Evolutionary conservation across 2,113 vertebrate species (phyloP).

Genomic region (Phrynosoma platyrhinos): DNA sequence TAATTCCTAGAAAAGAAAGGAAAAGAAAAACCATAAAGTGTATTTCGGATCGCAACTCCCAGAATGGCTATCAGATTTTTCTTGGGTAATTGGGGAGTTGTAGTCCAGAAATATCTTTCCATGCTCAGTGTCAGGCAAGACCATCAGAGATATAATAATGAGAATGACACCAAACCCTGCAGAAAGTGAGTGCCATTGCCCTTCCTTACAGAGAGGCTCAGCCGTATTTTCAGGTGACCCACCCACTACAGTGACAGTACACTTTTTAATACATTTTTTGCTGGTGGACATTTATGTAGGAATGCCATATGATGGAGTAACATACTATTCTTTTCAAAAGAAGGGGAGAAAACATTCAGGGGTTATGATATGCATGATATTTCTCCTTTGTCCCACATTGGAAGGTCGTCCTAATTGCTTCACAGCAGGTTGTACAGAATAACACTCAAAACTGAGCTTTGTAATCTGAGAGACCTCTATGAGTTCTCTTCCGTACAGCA

Average conservation of each 20-base stretch:
- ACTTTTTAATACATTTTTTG: background rate
- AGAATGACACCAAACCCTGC: no score
- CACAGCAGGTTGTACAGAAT: conserved; percentile 20
- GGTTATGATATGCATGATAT: background rate
- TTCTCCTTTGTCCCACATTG: background rate
- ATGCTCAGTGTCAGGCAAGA: no score
- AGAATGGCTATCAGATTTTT: no score
- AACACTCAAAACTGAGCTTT: conserved; percentile 16
- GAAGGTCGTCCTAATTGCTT: conserved; percentile 14
- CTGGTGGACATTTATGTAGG: fast-evolving
- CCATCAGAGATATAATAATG: no score
- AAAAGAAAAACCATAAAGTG: no score
- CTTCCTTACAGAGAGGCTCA: background rate
- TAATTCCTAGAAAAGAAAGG: no score
- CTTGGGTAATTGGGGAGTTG: no score
- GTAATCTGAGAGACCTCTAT: conserved; percentile 19
- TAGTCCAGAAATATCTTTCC: no score
- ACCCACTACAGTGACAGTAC: background rate
- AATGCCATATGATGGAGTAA: background rate
- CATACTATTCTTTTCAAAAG: no score
- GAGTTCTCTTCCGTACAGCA: conserved; percentile 24
- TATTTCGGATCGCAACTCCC: no score
- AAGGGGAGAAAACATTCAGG: background rate
- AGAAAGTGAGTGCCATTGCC: background rate
- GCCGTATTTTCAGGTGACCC: background rate